Evolutionary conservation across 2,888 invertebrate species (phyloP).

Genomic region (Geotrupes spiniger): DNA sequence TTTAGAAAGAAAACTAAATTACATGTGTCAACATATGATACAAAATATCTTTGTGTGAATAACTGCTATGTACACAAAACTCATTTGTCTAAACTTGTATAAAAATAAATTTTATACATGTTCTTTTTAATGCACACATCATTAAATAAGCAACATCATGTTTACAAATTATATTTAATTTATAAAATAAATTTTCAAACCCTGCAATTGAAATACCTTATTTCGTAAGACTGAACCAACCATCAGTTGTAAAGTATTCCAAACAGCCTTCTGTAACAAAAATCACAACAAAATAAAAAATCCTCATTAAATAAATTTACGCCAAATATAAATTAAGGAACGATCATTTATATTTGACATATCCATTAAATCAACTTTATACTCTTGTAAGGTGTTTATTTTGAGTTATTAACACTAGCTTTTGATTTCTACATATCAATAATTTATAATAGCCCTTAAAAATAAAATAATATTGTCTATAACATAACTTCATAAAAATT

Average conservation of each 20-base stretch:
- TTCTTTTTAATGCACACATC: too few species aligned
- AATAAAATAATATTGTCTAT: slow-evolving; percentile 17
- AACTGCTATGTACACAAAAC: too few species aligned
- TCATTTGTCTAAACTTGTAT: too few species aligned
- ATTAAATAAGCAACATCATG: background rate
- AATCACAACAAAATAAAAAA: slow-evolving; percentile 27
- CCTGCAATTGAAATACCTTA: slow-evolving; percentile 31
- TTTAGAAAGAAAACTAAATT: too few species aligned
- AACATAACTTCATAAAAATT: slow-evolving; percentile 16
- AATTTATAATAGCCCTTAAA: slow-evolving; percentile 1
- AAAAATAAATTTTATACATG: too few species aligned
- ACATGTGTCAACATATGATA: too few species aligned
- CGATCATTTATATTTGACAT: slow-evolving; percentile 24
- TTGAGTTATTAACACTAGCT: slow-evolving; percentile 13
- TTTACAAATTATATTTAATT: slow-evolving; percentile 2
- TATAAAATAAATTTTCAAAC: slow-evolving; percentile 17
- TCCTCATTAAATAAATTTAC: slow-evolving; percentile 12
- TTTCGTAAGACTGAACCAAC: slow-evolving; percentile 27
- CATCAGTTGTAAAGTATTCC: slow-evolving; percentile 27
- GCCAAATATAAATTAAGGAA: slow-evolving; percentile 23
- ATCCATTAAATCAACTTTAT: slow-evolving; percentile 17
- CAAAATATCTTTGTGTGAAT: too few species aligned
- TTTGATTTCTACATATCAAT: background rate
- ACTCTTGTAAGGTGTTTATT: slow-evolving; percentile 16
- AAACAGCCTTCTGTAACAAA: slow-evolving; percentile 33